Evolutionary conservation across 92 coral and sea anemone species (phyloP).

Genomic region (Palythoa grandiflora): DNA sequence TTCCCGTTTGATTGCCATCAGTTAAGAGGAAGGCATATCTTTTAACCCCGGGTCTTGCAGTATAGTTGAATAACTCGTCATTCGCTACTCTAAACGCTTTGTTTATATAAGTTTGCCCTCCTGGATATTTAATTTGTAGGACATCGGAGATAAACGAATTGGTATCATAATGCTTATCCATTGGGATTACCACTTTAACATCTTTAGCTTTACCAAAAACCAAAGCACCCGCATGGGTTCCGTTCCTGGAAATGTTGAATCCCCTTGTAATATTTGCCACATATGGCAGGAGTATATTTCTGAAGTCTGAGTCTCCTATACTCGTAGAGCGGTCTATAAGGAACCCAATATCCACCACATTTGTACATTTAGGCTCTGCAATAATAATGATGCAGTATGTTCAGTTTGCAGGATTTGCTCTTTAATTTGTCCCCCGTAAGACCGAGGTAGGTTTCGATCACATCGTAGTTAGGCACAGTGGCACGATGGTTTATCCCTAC

Average conservation of each 20-base stretch:
- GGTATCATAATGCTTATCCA: neutral
- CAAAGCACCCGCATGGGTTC: constrained; percentile 5
- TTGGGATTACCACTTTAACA: neutral
- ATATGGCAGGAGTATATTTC: neutral
- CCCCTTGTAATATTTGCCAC: neutral
- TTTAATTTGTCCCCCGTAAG: neutral
- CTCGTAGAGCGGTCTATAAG: constrained; percentile 3
- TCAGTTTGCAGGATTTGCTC: neutral
- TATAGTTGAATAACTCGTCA: neutral
- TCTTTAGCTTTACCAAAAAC: neutral
- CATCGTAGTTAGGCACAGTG: too few species aligned
- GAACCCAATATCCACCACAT: neutral
- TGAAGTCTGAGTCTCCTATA: neutral
- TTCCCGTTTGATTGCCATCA: neutral
- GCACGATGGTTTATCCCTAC: neutral
- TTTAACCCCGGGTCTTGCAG: neutral
- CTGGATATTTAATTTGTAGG: neutral
- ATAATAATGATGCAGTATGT: neutral
- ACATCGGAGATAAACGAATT: neutral
- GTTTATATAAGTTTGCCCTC: neutral
- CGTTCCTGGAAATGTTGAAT: neutral
- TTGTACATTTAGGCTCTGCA: neutral
- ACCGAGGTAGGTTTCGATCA: neutral
- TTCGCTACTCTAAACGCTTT: neutral
- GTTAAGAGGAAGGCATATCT: neutral